Conservation (phyloP, 2,888 invertebrate genomes). For the Ganaspis brasiliensis region DNA sequence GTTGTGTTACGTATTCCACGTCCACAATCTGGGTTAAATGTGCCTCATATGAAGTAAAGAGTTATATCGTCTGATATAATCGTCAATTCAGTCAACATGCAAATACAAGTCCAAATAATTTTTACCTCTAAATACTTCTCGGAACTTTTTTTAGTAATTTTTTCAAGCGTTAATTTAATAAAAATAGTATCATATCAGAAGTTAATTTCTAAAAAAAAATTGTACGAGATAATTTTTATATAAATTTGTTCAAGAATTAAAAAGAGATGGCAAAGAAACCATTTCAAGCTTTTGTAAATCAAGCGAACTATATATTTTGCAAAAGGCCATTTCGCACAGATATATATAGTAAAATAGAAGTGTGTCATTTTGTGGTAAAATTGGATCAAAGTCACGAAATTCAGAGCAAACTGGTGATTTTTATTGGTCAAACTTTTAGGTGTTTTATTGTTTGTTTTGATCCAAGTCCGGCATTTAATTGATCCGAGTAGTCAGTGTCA, state of each 20-base stretch:
- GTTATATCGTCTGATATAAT: constrained; percentile 24
- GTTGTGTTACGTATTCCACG: constrained; percentile 27
- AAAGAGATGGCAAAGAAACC: no score
- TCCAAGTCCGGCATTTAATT: constrained; percentile 13
- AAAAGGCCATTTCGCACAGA: constrained; percentile 10
- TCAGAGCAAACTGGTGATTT: neutral
- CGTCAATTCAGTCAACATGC: constrained; percentile 17
- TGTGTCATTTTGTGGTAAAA: neutral
- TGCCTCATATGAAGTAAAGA: constrained; percentile 35
- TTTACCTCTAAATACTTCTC: no score
- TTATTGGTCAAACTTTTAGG: neutral
- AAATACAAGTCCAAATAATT: constrained; percentile 33
- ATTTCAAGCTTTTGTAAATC: no score
- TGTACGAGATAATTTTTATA: no score
- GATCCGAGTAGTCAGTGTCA: constrained; percentile 17
- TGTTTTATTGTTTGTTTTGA: constrained; percentile 36
- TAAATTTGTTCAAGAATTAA: no score
- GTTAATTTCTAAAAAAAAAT: no score
- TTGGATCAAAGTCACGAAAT: constrained; percentile 9
- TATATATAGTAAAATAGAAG: neutral
- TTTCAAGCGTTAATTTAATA: neutral
- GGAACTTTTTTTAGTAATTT: no score
- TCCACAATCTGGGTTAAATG: constrained; percentile 43
- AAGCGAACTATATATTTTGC: neutral
- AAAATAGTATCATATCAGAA: no score